phyloP scores from a whole-genome alignment of 2,888 invertebrate species.

The Melieria picta region DNA sequence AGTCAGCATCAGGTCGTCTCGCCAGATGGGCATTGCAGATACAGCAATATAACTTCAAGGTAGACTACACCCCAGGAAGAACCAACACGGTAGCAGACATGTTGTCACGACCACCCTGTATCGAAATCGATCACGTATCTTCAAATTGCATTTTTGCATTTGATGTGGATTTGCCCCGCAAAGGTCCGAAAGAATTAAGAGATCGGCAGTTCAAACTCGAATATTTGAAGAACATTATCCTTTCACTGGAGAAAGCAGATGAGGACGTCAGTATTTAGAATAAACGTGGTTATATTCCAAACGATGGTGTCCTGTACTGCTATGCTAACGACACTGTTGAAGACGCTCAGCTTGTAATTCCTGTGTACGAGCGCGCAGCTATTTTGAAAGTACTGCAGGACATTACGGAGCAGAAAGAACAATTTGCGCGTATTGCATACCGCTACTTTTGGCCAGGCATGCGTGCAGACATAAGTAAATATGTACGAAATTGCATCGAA shows the following conservation, averaged over 20 bases:
- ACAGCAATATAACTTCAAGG: conserved; percentile 58
- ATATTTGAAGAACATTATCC: conserved; percentile 7
- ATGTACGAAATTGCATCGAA: conserved; percentile 36
- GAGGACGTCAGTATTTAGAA: not conserved
- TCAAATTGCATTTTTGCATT: conserved; percentile 8
- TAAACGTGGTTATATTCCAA: not conserved
- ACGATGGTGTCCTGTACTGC: not conserved
- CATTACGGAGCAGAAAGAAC: conserved; percentile 36
- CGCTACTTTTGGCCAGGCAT: not conserved
- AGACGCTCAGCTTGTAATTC: conserved; percentile 24
- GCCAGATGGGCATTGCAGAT: conserved; percentile 65
- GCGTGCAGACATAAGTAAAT: not conserved
- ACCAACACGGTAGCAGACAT: conserved; percentile 30
- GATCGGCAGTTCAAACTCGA: not conserved
- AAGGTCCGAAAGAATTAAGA: no score
- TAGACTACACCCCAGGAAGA: conserved; percentile 60
- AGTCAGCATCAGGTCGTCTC: conserved; percentile 54
- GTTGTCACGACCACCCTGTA: conserved; percentile 32
- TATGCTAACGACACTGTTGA: not conserved
- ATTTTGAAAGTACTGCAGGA: conserved; percentile 33
- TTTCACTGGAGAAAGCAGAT: not conserved
- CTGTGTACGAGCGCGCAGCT: conserved; percentile 28
- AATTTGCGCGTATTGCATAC: conserved; percentile 33
- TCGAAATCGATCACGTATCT: not conserved
- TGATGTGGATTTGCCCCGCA: no score